Conservation (phyloP, 2,797 vertebrate species). For the Taenioides sp. region DNA sequence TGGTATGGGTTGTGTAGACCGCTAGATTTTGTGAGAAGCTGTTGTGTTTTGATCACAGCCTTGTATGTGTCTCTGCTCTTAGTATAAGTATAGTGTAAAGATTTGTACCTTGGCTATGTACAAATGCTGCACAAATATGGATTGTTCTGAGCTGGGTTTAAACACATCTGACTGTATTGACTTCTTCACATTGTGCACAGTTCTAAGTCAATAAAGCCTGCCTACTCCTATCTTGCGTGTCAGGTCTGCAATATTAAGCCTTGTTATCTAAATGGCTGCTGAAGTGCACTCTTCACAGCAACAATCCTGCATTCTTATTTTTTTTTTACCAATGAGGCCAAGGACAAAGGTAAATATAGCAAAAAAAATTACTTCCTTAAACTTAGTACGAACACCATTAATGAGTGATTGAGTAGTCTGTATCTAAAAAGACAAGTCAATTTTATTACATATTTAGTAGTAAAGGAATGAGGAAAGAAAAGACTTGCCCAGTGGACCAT, state of each 20-base stretch:
- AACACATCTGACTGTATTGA: background rate
- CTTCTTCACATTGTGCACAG: background rate
- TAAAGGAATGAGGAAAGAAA: background rate
- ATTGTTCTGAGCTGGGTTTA: background rate
- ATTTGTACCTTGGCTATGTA: background rate
- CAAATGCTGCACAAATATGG: background rate
- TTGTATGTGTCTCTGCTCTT: no score
- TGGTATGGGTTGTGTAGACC: background rate
- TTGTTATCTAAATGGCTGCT: background rate
- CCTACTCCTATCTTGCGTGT: background rate
- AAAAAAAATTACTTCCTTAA: background rate
- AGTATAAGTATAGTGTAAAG: no score
- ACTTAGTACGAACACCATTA: background rate
- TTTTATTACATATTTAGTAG: constrained; percentile 1
- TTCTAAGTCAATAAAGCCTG: background rate
- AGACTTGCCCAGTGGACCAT: background rate
- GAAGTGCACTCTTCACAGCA: background rate
- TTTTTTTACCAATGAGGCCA: background rate
- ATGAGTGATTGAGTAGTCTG: background rate
- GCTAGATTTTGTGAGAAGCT: no score
- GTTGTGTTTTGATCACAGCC: no score
- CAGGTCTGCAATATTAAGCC: background rate
- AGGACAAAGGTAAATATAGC: background rate
- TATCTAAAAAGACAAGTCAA: background rate
- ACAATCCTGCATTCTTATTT: constrained; percentile 1